phyloP scores from a whole-genome alignment of 2,888 invertebrate species.

The Ophion costatus region DNA sequence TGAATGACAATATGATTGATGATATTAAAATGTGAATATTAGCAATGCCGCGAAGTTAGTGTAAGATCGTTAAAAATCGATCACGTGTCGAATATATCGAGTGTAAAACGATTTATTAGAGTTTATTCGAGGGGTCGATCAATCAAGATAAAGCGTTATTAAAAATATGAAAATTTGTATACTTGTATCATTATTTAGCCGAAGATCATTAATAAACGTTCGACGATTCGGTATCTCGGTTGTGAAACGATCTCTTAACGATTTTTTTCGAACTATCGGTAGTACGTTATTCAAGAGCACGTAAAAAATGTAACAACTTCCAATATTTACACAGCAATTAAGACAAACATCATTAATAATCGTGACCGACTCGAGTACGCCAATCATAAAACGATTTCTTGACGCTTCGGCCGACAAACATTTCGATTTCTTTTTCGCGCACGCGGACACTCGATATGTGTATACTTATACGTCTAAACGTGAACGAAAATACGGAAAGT shows the following conservation, averaged over 20 bases:
- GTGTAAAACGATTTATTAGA: not conserved
- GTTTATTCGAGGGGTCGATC: not conserved
- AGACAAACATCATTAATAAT: slow-evolving; percentile 36
- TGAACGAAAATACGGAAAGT: slow-evolving; percentile 14
- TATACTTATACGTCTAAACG: not conserved
- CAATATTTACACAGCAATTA: slow-evolving; percentile 20
- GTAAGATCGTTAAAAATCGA: slow-evolving; percentile 15
- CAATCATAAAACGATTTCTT: not conserved
- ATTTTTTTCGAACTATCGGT: slow-evolving; percentile 26
- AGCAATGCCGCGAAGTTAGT: not conserved
- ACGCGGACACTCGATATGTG: not conserved
- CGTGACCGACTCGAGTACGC: not conserved
- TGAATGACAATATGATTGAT: not conserved
- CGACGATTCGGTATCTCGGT: not conserved
- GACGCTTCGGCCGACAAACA: no score
- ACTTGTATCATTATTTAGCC: not conserved
- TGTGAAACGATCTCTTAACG: slow-evolving; percentile 10
- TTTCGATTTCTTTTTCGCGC: not conserved
- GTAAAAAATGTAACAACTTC: not conserved
- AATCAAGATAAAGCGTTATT: not conserved
- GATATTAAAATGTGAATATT: not conserved
- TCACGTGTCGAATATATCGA: not conserved
- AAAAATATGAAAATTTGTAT: slow-evolving; percentile 4
- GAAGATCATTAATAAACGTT: slow-evolving; percentile 24
- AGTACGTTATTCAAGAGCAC: not conserved